These are phyloP conservation scores for Pteropus rufus DNA, from an alignment of 2,797 vertebrate genomes.

Conservation along the genomic window DNA sequence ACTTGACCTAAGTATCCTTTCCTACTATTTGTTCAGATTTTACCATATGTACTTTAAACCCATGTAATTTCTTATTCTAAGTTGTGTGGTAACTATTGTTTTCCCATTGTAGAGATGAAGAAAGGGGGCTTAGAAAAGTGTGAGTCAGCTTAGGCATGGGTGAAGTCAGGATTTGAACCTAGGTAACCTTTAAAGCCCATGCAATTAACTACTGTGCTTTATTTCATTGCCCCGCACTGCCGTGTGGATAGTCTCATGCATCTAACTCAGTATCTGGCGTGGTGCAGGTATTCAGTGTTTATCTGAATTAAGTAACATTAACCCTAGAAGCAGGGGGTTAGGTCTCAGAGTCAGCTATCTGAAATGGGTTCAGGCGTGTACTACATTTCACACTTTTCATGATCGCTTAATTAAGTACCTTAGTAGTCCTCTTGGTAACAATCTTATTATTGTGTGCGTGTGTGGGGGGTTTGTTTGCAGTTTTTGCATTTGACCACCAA, in stretches of 20 bases:
- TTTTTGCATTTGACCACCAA: conserved; percentile 17
- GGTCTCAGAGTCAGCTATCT: background rate
- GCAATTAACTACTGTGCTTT: background rate
- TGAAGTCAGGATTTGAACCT: background rate
- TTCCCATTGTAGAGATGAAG: background rate
- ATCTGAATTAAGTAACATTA: background rate
- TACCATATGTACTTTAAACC: background rate
- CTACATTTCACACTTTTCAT: background rate
- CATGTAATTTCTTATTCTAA: background rate
- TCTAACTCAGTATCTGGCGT: background rate
- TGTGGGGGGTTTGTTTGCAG: background rate
- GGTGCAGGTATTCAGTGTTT: background rate
- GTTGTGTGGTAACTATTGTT: background rate
- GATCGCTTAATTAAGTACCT: background rate
- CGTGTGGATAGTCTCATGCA: background rate
- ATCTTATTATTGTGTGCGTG: background rate
- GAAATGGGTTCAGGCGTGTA: background rate
- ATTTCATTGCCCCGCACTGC: background rate
- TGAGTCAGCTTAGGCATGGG: background rate
- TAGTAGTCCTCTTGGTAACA: background rate
- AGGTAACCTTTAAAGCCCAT: background rate
- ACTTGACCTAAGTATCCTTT: background rate
- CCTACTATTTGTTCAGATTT: background rate
- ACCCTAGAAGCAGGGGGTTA: background rate
- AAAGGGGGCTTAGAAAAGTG: background rate